Percentiles rank a stretch among this genome's conserved stretches.
Evolutionary conservation across 2,888 invertebrate genomes (phyloP).

Genomic region (Oscheius sp.): DNA sequence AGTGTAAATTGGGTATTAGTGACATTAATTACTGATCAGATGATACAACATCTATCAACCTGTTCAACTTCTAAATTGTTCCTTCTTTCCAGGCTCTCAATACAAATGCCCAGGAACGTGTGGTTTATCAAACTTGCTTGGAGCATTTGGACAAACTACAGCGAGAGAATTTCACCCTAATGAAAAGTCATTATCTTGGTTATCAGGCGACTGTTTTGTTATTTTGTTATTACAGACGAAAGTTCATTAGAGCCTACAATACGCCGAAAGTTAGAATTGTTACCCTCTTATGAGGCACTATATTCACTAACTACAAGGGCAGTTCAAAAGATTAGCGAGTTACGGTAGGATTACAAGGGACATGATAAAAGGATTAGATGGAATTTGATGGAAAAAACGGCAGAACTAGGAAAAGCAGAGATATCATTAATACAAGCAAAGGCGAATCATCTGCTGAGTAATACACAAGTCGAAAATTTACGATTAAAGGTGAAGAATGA

Average conservation of each 20-base stretch:
- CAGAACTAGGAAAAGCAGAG: slow-evolving; percentile 45
- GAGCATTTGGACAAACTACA: slow-evolving; percentile 68
- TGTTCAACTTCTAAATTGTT: neutral
- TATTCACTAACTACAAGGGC: slow-evolving; percentile 67
- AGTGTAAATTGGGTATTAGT: no score
- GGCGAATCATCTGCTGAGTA: slow-evolving; percentile 60
- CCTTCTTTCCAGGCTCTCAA: slow-evolving; percentile 47
- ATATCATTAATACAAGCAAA: slow-evolving; percentile 64
- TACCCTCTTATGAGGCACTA: slow-evolving; percentile 68
- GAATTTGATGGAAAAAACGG: slow-evolving; percentile 57
- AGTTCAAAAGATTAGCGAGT: slow-evolving; percentile 51
- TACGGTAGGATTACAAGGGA: slow-evolving; percentile 32
- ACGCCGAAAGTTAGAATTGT: slow-evolving; percentile 54
- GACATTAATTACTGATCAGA: no score
- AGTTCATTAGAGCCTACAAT: slow-evolving; percentile 40
- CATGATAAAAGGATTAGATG: slow-evolving; percentile 35
- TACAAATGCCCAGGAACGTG: slow-evolving; percentile 52
- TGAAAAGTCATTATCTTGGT: slow-evolving; percentile 41
- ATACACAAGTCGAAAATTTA: slow-evolving; percentile 59
- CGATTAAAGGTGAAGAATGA: slow-evolving; percentile 36
- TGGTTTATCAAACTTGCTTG: slow-evolving; percentile 58
- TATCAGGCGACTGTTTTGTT: slow-evolving; percentile 21
- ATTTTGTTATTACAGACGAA: slow-evolving; percentile 36
- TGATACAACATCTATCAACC: no score
- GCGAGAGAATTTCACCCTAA: slow-evolving; percentile 61